These are phyloP conservation scores for Anolis carolinensis DNA, from an alignment of 2,113 vertebrate genomes.

Conservation along the genomic window DNA sequence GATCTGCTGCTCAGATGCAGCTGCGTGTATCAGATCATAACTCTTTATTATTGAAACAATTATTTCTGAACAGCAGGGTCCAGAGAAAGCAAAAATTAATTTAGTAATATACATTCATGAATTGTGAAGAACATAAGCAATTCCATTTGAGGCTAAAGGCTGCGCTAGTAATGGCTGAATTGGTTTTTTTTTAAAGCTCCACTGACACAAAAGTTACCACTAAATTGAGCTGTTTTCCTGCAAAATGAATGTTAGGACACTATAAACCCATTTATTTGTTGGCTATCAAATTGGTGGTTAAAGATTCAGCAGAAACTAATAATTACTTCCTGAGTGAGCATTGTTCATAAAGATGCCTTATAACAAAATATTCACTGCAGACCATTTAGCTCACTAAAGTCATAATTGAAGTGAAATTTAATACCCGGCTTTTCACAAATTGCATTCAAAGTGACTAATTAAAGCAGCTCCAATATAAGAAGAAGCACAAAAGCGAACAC, in stretches of 20 bases:
- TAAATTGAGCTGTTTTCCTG: conserved; percentile 62
- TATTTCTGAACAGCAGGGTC: conserved; percentile 27
- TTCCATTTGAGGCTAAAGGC: conserved; percentile 58
- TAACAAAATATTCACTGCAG: conserved; percentile 55
- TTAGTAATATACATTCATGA: conserved; percentile 57
- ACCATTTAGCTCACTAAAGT: conserved; percentile 63
- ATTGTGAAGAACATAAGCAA: conserved; percentile 58
- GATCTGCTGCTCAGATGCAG: conserved; percentile 61
- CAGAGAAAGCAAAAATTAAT: conserved; percentile 17
- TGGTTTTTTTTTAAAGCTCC: conserved; percentile 68
- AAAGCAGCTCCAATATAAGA: not conserved
- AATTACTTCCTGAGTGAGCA: conserved; percentile 75
- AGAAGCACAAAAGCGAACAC: not conserved
- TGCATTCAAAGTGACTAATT: conserved; percentile 4
- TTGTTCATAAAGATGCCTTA: conserved; percentile 64
- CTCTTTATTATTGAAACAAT: conserved; percentile 45
- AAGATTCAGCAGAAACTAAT: conserved; percentile 73
- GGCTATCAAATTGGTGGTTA: conserved; percentile 71
- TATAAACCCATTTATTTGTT: conserved; percentile 45
- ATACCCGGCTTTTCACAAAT: not conserved
- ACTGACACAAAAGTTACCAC: conserved; percentile 62
- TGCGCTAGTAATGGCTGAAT: conserved; percentile 72
- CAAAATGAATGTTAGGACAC: conserved; percentile 49
- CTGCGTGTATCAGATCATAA: conserved; percentile 42
- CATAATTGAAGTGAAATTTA: conserved; percentile 50